A percentile compares a stretch with the other conserved stretches of the same genome.
Conservation (phyloP, 2,113 vertebrate genomes). For the Emydocephalus ijimae region DNA sequence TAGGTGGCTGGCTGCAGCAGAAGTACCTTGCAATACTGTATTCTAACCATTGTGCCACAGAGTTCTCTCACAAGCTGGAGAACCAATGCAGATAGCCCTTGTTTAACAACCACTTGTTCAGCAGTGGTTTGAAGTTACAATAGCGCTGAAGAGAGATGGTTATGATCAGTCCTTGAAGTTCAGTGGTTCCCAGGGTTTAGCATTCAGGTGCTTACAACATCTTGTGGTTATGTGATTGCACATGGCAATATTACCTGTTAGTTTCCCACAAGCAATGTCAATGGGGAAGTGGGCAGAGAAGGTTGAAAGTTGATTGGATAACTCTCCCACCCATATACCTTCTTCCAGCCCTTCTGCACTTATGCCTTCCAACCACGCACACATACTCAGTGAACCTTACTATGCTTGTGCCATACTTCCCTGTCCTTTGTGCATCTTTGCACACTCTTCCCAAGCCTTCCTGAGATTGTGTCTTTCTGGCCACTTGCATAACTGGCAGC, state of each 20-base stretch:
- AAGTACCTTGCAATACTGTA: too few species aligned
- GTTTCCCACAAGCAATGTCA: not conserved
- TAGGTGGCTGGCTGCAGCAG: too few species aligned
- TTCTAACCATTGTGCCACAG: too few species aligned
- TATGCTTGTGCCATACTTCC: not conserved
- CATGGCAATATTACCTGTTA: not conserved
- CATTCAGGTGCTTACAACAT: not conserved
- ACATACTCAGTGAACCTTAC: not conserved
- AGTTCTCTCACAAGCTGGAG: not conserved
- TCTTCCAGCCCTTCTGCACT: not conserved
- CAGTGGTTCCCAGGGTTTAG: not conserved
- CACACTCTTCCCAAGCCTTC: not conserved
- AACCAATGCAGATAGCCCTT: not conserved
- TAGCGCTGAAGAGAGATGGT: not conserved
- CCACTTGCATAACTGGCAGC: not conserved
- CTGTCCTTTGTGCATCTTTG: not conserved
- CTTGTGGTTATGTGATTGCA: not conserved
- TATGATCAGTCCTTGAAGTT: not conserved
- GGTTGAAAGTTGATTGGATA: not conserved
- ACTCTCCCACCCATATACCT: not conserved
- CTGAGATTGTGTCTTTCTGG: not conserved
- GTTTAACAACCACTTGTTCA: not conserved
- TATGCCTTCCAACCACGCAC: not conserved
- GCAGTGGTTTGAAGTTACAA: not conserved
- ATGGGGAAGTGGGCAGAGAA: not conserved